Evolutionary conservation across 2,797 vertebrate species (phyloP).

Genomic region (Falco berigora): DNA sequence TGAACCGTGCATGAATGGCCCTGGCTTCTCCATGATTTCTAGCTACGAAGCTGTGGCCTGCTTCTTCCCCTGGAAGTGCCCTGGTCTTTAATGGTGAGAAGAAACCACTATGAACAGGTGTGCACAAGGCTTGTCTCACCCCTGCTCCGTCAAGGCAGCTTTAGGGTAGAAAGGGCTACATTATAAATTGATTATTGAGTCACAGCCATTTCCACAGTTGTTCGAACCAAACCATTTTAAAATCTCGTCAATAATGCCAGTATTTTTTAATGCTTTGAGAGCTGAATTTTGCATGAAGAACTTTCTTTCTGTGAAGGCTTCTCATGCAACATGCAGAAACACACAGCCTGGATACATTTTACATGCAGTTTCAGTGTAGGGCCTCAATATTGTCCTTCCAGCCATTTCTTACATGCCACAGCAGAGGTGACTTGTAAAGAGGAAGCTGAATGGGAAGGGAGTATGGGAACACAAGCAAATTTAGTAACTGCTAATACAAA

Average conservation of each 20-base stretch:
- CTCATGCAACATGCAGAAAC: neutral
- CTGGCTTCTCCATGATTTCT: neutral
- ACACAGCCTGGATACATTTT: neutral
- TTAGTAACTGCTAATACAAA: neutral
- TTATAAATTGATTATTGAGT: neutral
- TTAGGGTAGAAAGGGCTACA: neutral
- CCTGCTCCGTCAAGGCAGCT: neutral
- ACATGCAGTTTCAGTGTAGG: neutral
- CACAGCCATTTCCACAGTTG: neutral
- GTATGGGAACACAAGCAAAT: neutral
- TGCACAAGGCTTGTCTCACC: neutral
- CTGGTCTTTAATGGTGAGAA: neutral
- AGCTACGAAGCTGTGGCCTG: neutral
- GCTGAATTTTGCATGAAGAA: neutral
- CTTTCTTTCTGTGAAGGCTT: neutral
- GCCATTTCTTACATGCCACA: neutral
- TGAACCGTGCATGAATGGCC: neutral
- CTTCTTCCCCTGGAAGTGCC: neutral
- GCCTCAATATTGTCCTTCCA: neutral
- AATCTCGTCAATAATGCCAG: neutral
- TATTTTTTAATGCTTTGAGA: neutral
- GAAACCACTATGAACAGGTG: accelerated
- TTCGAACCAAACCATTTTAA: neutral
- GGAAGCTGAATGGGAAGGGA: neutral
- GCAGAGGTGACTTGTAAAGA: neutral